Evolutionary conservation across 2,797 vertebrate species (phyloP), one percentile per base, ranked within the genome.

Genomic region (Peromyscus attwateri): DNA sequence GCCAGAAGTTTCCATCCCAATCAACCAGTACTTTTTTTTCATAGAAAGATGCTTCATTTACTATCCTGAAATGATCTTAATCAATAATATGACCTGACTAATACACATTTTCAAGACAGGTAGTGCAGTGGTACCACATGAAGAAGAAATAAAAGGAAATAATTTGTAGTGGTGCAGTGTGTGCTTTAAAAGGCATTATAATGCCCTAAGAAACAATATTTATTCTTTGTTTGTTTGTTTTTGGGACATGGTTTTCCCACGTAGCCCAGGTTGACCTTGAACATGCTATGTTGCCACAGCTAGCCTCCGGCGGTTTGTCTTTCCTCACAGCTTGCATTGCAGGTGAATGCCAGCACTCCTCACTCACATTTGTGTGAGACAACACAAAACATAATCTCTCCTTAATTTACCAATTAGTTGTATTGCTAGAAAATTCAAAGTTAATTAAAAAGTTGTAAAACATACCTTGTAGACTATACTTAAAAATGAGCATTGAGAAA

Each of bases 91-190:
- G 52, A 27, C n/a, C 19, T 68, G 70, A 79, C 34, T 80, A 81
- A 76, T 31, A 49, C 0, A 71, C 13, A 89, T 34, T 82, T 95
- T 92, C 25, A 71, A 92, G 92, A 92, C 25, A 62, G 3, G 25
- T 21, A 80, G 17, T 49, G 37, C 10, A 64, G 23, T 66, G 25
- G 81, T 92, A 64, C 21, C 68, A 94, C 34, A 57, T 34, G 40
- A 85, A 84, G 12, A 66, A 87, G 40, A 87, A 88, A 70, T 60
- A 71, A 64, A 91, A 52, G 11, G 14, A 92, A 93, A 95, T 87
- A 87, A 87, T 87, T 82, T 91, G 25, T 91, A 71, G 83, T 25
- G 29, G 7, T 62, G 17, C n/a, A 43, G 23, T n/a, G 40, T 62
- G 21, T 49, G 37, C 70, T 92, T 90, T 37, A n/a, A 71, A 89